Conservation (phyloP, 2,888 invertebrate genomes). For the Drosophila flavopinicola region DNA sequence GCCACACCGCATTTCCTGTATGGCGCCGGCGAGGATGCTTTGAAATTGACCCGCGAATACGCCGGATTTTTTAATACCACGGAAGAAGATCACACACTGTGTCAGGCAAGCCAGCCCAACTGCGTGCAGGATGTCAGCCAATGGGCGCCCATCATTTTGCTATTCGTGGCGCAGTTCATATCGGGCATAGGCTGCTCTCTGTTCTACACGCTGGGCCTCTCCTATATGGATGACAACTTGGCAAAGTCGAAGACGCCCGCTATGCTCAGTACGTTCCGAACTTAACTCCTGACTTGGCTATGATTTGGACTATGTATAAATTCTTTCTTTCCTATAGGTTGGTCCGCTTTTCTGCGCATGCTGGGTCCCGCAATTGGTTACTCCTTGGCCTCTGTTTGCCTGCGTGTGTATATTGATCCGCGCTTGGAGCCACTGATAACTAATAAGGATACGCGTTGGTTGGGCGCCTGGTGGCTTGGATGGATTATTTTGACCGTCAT, state of each 20-base stretch:
- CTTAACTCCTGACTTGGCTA: too few relatives aligned
- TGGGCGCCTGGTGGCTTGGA: constrained; percentile 93
- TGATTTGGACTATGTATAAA: too few relatives aligned
- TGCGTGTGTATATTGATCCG: constrained; percentile 88
- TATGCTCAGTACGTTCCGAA: constrained; percentile 87
- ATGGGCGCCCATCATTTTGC: constrained; percentile 87
- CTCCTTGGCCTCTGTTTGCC: constrained; percentile 87
- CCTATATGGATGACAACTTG: constrained; percentile 90
- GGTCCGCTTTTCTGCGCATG: constrained; percentile 88
- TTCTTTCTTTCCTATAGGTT: too few relatives aligned
- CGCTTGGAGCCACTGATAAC: constrained; percentile 87
- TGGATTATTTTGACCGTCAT: constrained; percentile 87
- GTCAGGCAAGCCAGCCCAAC: constrained; percentile 18
- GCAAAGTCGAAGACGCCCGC: constrained; percentile 88
- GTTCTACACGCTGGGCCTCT: constrained; percentile 88
- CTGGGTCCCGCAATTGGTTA: constrained; percentile 86
- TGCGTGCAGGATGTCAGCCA: constrained; percentile 72
- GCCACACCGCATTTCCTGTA: constrained; percentile 88
- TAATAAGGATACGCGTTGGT: constrained; percentile 89
- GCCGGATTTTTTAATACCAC: constrained; percentile 83
- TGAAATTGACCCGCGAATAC: constrained; percentile 87
- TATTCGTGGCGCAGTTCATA: constrained; percentile 88
- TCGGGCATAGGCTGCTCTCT: constrained; percentile 89
- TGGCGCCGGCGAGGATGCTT: constrained; percentile 88
- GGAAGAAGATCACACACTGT: constrained; percentile 44